These are phyloP conservation scores for Eupeodes corollae DNA, from an alignment of 1,140 invertebrate species.

Conservation along the genomic window DNA sequence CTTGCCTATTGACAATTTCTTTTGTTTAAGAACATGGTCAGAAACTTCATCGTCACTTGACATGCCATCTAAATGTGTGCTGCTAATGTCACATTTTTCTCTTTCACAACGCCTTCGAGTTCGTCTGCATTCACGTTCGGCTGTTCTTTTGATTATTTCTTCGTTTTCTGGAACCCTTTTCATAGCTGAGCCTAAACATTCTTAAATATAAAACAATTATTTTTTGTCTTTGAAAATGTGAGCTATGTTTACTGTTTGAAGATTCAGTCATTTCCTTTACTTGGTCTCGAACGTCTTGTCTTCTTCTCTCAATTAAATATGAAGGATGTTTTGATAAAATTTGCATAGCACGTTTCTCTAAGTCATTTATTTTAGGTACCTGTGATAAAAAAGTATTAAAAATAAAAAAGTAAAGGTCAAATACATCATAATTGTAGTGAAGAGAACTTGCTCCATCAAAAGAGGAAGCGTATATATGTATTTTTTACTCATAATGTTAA, in stretches of 20 bases:
- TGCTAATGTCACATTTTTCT: slow-evolving; percentile 40
- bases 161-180: slow-evolving; percentile 53
- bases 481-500: too few relatives aligned
- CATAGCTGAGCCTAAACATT: slow-evolving; percentile 15
- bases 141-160: slow-evolving; percentile 62
- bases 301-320: slow-evolving; percentile 65
- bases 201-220: slow-evolving; percentile 1
- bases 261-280: slow-evolving; percentile 72
- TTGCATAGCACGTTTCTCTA: slow-evolving; percentile 67
- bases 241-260: slow-evolving; percentile 39
- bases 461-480: too few relatives aligned
- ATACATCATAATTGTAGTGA: too few relatives aligned
- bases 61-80: slow-evolving; percentile 80
- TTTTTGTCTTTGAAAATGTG: not conserved
- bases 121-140: slow-evolving; percentile 80
- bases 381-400: slow-evolving; percentile 40
- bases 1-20: slow-evolving; percentile 35
- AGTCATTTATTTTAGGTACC: slow-evolving; percentile 60
- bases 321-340: slow-evolving; percentile 59
- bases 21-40: slow-evolving; percentile 62
- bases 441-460: too few relatives aligned
- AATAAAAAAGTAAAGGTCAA: too few relatives aligned
- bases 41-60: slow-evolving; percentile 95
- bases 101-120: slow-evolving; percentile 62
- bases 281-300: slow-evolving; percentile 87